Evolutionary conservation across 2,797 vertebrate species (phyloP), one percentile per base, ranked within the genome.

Genomic region (Yasuhikotakia modesta): DNA sequence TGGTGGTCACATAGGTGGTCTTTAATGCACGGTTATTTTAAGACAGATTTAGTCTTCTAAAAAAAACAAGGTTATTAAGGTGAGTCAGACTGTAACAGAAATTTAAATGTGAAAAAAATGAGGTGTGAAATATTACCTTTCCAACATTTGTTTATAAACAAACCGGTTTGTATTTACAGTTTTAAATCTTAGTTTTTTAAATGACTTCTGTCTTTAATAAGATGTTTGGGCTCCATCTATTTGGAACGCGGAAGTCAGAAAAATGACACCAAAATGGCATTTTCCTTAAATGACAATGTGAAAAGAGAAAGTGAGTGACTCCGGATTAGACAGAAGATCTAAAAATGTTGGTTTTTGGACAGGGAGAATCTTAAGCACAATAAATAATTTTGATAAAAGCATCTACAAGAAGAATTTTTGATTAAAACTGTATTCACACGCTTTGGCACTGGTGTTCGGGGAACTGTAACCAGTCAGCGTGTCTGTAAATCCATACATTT

Each of bases 221-320:
- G 87, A 89, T 86, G 90, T 86, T 90, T 94, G 84, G 89, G 87
- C 90, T 95, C 91, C 88, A 88, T 95, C 92, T 94, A 85, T 94
- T 92, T 94, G 94, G 91, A 79, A 85, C 85, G 45, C 6, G 73
- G 76, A 87, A 90, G 80, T 89, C 82, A n/a, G 88, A n/a, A 88
- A 74, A n/a, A n/a, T n/a, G n/a, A 75, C 89, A 86, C 87, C 82
- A 90, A 93, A 93, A 87, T 91, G 88, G 74, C 84, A 91, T 94
- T 95, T 94, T 90, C 90, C 93, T 93, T 86, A 57, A 24, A 6
- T 57, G 55, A 14, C 6, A 57, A 14, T 24, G 2, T 14, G 10
- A 4, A 19, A 11, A 96, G 90, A 95, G 96, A 87, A 35, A 58
- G 21, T 64, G 27, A 14, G 24, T 48, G 21, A 30, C 45, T 52